These are phyloP conservation scores for Apodemia mormo DNA, from an alignment of 2,888 invertebrate genomes.

Conservation along the genomic window DNA sequence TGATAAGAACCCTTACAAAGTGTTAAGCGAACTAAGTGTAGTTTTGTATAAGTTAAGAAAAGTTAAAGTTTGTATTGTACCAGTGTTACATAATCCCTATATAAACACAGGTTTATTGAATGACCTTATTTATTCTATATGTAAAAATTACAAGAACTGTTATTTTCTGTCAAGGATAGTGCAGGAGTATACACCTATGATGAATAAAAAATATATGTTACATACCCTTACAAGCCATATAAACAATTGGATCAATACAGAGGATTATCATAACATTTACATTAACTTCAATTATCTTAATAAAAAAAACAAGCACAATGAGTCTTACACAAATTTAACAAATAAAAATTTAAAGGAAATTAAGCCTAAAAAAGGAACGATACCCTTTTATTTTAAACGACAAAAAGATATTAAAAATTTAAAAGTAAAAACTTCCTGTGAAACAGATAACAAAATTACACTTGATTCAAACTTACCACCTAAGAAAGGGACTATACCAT, in stretches of 20 bases:
- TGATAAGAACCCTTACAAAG: neutral
- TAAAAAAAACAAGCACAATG: neutral
- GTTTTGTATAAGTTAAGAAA: neutral
- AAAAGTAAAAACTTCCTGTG: neutral
- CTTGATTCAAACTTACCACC: too few species aligned
- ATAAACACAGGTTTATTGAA: neutral
- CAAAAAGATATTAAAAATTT: neutral
- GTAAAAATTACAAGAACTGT: conserved; percentile 2
- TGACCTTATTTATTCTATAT: conserved; percentile 5
- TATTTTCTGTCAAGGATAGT: neutral
- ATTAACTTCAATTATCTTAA: neutral
- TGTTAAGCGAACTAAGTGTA: neutral
- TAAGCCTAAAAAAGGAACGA: too few species aligned
- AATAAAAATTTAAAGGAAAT: too few species aligned
- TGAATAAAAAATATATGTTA: neutral
- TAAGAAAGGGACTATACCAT: too few species aligned
- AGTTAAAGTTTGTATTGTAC: neutral
- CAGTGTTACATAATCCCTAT: neutral
- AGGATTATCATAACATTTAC: neutral
- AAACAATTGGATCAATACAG: neutral
- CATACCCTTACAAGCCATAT: neutral
- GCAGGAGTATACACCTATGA: neutral
- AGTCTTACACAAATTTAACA: too few species aligned
- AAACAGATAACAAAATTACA: too few species aligned
- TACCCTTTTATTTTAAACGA: neutral